phyloP scores from a whole-genome alignment of 2,888 invertebrate species.

The Epirrhoe alternata region DNA sequence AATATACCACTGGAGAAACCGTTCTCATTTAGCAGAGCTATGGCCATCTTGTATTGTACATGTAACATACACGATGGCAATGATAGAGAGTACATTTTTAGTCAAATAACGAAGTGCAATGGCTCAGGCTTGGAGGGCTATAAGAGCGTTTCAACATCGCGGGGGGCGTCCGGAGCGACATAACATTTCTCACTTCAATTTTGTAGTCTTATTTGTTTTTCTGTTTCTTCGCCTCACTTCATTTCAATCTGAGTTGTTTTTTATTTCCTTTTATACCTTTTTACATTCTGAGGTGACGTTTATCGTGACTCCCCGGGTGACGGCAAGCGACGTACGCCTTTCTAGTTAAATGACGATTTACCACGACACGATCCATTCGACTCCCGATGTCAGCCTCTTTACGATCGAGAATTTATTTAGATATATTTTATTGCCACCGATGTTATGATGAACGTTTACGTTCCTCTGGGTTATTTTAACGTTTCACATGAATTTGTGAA shows the following conservation, averaged over 20 bases:
- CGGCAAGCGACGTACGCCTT: slow-evolving; percentile 60
- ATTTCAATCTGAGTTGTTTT: slow-evolving; percentile 75
- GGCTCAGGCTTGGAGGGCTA: slow-evolving; percentile 54
- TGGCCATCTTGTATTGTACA: slow-evolving; percentile 55
- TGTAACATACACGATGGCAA: slow-evolving; percentile 58
- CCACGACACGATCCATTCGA: slow-evolving; percentile 76
- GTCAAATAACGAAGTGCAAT: slow-evolving; percentile 68
- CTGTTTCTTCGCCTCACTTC: slow-evolving; percentile 72
- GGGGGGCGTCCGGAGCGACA: slow-evolving; percentile 74
- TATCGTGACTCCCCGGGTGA: slow-evolving; percentile 80
- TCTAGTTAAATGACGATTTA: slow-evolving; percentile 79
- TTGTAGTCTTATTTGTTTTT: slow-evolving; percentile 77
- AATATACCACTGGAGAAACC: slow-evolving; percentile 67
- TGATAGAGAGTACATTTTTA: slow-evolving; percentile 71
- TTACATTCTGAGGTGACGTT: slow-evolving; percentile 83
- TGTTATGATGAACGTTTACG: slow-evolving; percentile 80
- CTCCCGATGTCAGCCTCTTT: slow-evolving; percentile 80
- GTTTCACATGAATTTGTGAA: slow-evolving; percentile 69
- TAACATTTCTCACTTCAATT: slow-evolving; percentile 82
- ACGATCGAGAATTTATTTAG: slow-evolving; percentile 79
- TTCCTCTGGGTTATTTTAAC: slow-evolving; percentile 72
- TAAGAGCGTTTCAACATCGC: slow-evolving; percentile 58
- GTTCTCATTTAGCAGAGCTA: slow-evolving; percentile 75
- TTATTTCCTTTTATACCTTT: slow-evolving; percentile 65
- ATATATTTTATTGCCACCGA: slow-evolving; percentile 79